Base-by-base conservation (phyloP, 2,888 invertebrate genomes). In the Capitulum mitella region DNA sequence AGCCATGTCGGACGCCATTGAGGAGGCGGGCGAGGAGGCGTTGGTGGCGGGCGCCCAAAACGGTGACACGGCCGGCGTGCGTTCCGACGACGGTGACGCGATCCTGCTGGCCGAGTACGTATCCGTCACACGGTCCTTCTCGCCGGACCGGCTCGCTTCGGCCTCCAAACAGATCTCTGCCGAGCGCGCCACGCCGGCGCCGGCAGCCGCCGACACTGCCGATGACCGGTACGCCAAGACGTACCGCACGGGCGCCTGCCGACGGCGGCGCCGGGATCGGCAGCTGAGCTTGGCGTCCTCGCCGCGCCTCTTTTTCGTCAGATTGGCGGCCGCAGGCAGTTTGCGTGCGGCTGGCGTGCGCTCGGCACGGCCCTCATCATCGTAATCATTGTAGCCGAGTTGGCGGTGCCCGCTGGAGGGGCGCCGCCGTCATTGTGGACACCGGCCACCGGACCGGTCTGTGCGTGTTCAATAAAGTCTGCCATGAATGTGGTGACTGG, bases 201-300 rank as follows among this genome's bases (percentile, higher is more conserved):
- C n/a, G 37, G 40, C 37, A 16, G 70, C 26, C 37, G 22, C 26
- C n/a, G n/a, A n/a, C n/a, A n/a, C 26, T 6, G n/a, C 12, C 26
- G 40, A 8, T 19, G 70, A 70, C 37, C 70, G 37, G 70, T 70
- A 70, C 70, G 70, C 70, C 70, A 70, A 40, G 26, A 70, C 37
- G 70, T 70, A 40, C 70, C 34, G 8, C 70, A 70, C 70, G 37
- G 70, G 70, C 26, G 40, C 37, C 6, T 19, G 19, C 26, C 37
- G 37, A 10, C 70, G 70, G 12, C 64, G 64, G 34, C 40, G 26
- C 22, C 5, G 14, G 34, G 6, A 1, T 3, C 2, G 70, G 26
- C 40, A 70, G 70, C 70, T 70, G 37, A 70, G 32, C 58, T 29
- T 10, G 29, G 12, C 6, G 2, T 26, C 51, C 51, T 26, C 5